Evolutionary conservation across 2,888 invertebrate species (phyloP), one percentile per base, ranked within the genome.

Genomic region (Emesis furor): DNA sequence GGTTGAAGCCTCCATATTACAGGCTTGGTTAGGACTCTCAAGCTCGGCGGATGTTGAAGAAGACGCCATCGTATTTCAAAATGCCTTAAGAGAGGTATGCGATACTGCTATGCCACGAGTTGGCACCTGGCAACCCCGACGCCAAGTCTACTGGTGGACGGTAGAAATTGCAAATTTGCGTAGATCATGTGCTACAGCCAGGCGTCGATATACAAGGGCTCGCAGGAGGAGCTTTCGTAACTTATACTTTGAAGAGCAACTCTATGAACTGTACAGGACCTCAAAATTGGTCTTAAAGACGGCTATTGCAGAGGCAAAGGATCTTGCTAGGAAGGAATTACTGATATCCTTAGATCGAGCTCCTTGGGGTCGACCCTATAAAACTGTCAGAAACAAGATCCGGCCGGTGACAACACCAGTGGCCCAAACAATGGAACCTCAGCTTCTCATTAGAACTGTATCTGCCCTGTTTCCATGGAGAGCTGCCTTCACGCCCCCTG

Each of bases 331-430:
- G 8, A 24, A 17, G 24, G 24, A 59, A n/a, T 24, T 59, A 8
- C 24, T 59, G 24, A 24, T 3, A 7, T 24, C 74, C 3, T 62
- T 75, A 0, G 39, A 78, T 3, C 24, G 24, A 24, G 24, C 24
- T 24, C 24, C 24, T 24, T 24, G 24, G 24, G 24, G 24, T 24
- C 24, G 24, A 24, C 24, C 24, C 24, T 24, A 24, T 24, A 24
- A 24, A 24, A 24, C 24, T 24, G 24, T 24, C 24, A 24, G 24
- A 24, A 24, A 24, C 24, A 24, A 24, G 24, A 24, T 24, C 24
- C 24, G 24, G 24, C 24, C 24, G 24, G 24, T 24, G n/a, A 39
- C 71, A 1, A 78, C 73, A 1, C 82, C 79, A 24, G 62, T 82
- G 3, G 76, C 82, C 3, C 12, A 24, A 30, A 69, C 42, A 7